Evolutionary conservation across 92 coral and sea anemone genomes (phyloP).

Genomic region (Porites rus): DNA sequence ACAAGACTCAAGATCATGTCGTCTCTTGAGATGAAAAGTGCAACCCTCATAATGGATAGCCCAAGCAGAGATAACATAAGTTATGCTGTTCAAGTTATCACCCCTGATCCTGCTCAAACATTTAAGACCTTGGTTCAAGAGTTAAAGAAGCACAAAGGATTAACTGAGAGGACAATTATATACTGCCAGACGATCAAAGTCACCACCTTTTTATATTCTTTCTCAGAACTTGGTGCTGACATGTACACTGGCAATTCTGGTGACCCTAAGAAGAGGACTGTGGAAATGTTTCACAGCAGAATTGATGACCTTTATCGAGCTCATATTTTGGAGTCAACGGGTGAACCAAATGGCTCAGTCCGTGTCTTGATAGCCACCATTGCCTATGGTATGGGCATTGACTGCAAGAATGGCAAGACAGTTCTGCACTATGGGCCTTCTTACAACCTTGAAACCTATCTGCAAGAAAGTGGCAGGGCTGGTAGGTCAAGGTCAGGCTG

Average conservation of each 20-base stretch:
- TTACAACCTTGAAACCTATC: slow-evolving; percentile 43
- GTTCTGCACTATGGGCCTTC: slow-evolving; percentile 70
- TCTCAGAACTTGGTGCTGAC: slow-evolving; percentile 24
- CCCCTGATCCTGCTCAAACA: slow-evolving; percentile 10
- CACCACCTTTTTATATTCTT: not conserved
- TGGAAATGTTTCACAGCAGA: slow-evolving; percentile 71
- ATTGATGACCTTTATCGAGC: slow-evolving; percentile 50
- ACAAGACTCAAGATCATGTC: slow-evolving; percentile 47
- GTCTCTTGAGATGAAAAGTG: slow-evolving; percentile 41
- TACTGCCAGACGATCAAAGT: slow-evolving; percentile 55
- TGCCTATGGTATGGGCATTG: slow-evolving; percentile 71
- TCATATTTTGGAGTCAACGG: slow-evolving; percentile 40
- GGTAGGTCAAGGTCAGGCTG: too few relatives aligned
- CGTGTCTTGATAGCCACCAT: slow-evolving; percentile 60
- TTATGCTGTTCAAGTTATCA: slow-evolving; percentile 33
- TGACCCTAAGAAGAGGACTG: slow-evolving; percentile 41
- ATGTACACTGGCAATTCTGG: slow-evolving; percentile 8
- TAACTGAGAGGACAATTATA: slow-evolving; percentile 30
- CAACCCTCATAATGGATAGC: slow-evolving; percentile 28
- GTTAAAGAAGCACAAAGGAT: not conserved
- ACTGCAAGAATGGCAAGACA: slow-evolving; percentile 51
- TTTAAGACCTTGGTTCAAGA: slow-evolving; percentile 20
- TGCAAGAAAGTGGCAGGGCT: slow-evolving; percentile 75
- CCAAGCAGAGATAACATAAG: slow-evolving; percentile 54
- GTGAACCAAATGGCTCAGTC: slow-evolving; percentile 14